A percentile compares a stretch with the other conserved stretches of the same genome.
Evolutionary conservation across 1,140 invertebrate genomes (phyloP).

Genomic region (Atta texana): DNA sequence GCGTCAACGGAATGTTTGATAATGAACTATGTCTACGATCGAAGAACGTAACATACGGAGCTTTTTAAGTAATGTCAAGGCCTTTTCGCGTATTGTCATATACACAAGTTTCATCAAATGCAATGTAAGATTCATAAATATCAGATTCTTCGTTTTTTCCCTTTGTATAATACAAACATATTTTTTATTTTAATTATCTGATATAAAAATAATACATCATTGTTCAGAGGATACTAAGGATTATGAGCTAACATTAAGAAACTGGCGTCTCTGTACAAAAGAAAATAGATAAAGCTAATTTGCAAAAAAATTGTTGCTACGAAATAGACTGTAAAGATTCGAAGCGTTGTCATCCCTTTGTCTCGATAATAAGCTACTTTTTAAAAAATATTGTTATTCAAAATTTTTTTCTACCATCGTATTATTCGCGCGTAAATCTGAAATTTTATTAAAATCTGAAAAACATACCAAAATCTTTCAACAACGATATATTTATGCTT

Average conservation of each 20-base stretch:
- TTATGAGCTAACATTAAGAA: slow-evolving; percentile 70
- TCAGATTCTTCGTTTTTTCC: slow-evolving; percentile 62
- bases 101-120: slow-evolving; percentile 75
- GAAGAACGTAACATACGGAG: slow-evolving; percentile 52
- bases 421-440: slow-evolving; percentile 47
- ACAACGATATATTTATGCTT: slow-evolving; percentile 64
- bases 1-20: slow-evolving; percentile 68
- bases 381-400: slow-evolving; percentile 73
- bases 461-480: slow-evolving; percentile 71
- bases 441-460: slow-evolving; percentile 73
- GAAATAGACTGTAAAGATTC: slow-evolving; percentile 71
- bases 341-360: slow-evolving; percentile 69
- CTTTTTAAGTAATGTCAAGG: slow-evolving; percentile 71
- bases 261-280: slow-evolving; percentile 71
- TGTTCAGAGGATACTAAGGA: slow-evolving; percentile 71
- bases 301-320: slow-evolving; percentile 64
- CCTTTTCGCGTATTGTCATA: slow-evolving; percentile 73
- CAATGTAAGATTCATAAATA: slow-evolving; percentile 70
- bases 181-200: slow-evolving; percentile 67
- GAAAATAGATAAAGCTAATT: slow-evolving; percentile 63
- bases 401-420: slow-evolving; percentile 60
- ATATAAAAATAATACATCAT: slow-evolving; percentile 76
- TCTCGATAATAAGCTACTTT: slow-evolving; percentile 66
- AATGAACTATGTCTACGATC: slow-evolving; percentile 67
- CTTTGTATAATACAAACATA: slow-evolving; percentile 59